These are phyloP conservation scores for Bombyx mandarina DNA, from an alignment of 1,140 invertebrate genomes.

Conservation along the genomic window DNA sequence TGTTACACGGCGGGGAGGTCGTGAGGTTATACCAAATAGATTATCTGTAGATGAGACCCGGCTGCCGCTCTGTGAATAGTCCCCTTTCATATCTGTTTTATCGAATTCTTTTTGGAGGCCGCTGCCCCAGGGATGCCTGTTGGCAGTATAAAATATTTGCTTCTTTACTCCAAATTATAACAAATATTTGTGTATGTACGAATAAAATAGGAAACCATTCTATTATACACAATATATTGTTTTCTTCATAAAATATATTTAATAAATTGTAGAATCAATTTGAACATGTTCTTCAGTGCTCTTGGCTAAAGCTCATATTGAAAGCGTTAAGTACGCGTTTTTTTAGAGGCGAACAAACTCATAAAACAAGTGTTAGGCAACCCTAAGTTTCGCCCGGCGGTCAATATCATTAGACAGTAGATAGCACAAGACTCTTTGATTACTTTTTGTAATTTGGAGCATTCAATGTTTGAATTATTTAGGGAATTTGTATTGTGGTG, in stretches of 20 bases:
- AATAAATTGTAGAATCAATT: no score
- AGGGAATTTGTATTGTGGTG: conserved; percentile 37
- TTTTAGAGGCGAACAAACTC: no score
- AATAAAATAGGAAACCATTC: no score
- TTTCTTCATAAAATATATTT: no score
- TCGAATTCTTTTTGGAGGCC: conserved; percentile 45
- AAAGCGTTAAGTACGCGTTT: no score
- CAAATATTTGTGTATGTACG: no score
- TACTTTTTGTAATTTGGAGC: conserved; percentile 58
- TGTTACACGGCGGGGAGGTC: conserved; percentile 57
- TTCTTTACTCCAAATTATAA: no score
- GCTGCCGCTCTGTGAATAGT: conserved; percentile 61
- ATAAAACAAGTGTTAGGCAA: neutral
- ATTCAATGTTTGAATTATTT: conserved; percentile 43
- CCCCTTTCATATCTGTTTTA: conserved; percentile 54
- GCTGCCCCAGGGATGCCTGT: conserved; percentile 6
- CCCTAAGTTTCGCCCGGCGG: conserved; percentile 11
- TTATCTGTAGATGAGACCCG: conserved; percentile 60
- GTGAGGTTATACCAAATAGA: conserved; percentile 68
- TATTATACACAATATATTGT: no score
- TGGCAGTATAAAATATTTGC: no score
- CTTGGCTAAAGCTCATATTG: no score
- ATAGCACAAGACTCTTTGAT: conserved; percentile 45
- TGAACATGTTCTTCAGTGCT: no score
- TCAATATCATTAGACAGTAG: conserved; percentile 27